Evolutionary conservation across 2,888 invertebrate species (phyloP).

Genomic region (Drosophila mercatorum): DNA sequence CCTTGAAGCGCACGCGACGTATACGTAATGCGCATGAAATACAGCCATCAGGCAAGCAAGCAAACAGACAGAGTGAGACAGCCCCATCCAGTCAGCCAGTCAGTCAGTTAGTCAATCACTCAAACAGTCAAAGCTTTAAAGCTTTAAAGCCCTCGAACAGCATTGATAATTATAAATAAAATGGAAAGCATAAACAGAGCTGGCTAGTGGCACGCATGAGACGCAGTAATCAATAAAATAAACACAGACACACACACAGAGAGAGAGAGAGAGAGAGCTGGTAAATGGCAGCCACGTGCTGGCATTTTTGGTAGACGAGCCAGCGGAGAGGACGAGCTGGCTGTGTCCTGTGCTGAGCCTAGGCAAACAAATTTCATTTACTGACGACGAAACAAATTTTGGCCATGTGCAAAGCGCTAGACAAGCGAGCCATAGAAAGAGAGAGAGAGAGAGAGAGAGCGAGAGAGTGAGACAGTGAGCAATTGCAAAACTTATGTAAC

Average conservation of each 20-base stretch:
- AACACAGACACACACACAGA: constrained; percentile 9
- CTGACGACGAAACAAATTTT: constrained; percentile 72
- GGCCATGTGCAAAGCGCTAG: constrained; percentile 68
- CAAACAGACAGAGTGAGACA: constrained; percentile 2
- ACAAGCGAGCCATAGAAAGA: neutral
- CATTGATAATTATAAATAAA: constrained; percentile 56
- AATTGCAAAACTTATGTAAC: constrained; percentile 65
- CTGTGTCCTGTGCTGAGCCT: constrained; percentile 23
- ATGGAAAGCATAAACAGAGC: constrained; percentile 40
- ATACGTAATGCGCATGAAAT: constrained; percentile 42
- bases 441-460: neutral
- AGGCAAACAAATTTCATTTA: constrained; percentile 78
- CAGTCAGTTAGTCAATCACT: neutral
- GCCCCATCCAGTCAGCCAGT: neutral
- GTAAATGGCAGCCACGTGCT: constrained; percentile 61
- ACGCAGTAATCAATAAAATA: constrained; percentile 69
- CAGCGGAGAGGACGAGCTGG: constrained; percentile 36
- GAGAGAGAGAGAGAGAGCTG: constrained; percentile 1
- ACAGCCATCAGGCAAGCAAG: constrained; percentile 22
- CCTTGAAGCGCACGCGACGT: constrained; percentile 56
- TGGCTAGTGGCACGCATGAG: constrained; percentile 14
- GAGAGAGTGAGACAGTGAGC: neutral
- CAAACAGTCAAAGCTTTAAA: constrained; percentile 20
- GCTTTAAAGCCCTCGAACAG: constrained; percentile 35
- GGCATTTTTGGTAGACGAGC: constrained; percentile 48